Evolutionary conservation across 2,888 invertebrate species (phyloP).

Genomic region (Thysanoteuthis rhombus): DNA sequence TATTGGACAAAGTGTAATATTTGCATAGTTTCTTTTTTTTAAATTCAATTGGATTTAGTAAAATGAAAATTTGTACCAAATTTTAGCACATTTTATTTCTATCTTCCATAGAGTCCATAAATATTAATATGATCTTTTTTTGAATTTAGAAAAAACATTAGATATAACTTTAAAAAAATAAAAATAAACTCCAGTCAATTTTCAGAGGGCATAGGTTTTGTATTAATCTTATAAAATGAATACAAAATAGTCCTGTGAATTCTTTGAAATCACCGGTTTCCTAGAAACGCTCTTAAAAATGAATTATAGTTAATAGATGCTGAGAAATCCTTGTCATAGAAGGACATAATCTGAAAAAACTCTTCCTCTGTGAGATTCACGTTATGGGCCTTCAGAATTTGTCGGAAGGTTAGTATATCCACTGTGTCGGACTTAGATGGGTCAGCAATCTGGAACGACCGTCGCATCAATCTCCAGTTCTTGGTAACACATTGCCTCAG

Average conservation of each 20-base stretch:
- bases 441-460: conserved; percentile 56
- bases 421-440: conserved; percentile 49
- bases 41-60: too few relatives aligned
- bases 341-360: conserved; percentile 59
- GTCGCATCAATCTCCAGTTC: conserved; percentile 65
- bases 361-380: conserved; percentile 63
- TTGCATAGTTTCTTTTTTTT: too few relatives aligned
- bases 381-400: conserved; percentile 57
- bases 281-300: conserved; percentile 59
- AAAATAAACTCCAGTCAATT: neutral
- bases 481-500: conserved; percentile 52
- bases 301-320: conserved; percentile 62
- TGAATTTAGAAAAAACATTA: neutral
- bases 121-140: too few relatives aligned
- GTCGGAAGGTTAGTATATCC: conserved; percentile 54
- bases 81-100: too few relatives aligned
- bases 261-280: conserved; percentile 38
- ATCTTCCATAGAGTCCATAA: too few relatives aligned
- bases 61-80: too few relatives aligned
- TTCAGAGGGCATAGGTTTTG: neutral
- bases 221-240: neutral
- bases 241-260: neutral
- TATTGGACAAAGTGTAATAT: too few relatives aligned
- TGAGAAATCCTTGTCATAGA: conserved; percentile 57
- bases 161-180: neutral